Evolutionary conservation across 2,113 vertebrate genomes (phyloP).

Genomic region (Semicossyphus pulcher): DNA sequence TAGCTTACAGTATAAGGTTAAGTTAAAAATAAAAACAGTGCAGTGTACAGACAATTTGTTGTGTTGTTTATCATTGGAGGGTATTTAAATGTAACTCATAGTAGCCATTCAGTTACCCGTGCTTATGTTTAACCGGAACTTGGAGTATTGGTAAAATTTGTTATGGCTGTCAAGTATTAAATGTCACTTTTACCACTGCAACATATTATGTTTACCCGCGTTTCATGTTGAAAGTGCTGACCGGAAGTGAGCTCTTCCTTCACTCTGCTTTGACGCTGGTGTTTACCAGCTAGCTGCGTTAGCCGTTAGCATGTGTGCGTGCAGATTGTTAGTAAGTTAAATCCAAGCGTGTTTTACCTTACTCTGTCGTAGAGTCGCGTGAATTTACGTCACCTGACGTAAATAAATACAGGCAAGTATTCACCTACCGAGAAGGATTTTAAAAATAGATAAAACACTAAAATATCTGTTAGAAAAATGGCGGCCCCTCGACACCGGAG

Average conservation of each 20-base stretch:
- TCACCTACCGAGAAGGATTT: neutral
- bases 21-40: no score
- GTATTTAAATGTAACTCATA: no score
- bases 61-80: no score
- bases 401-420: rapidly evolving
- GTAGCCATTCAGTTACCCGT: no score
- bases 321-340: constrained; percentile 16
- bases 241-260: constrained; percentile 26
- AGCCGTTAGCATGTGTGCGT: constrained; percentile 55
- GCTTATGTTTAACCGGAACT: no score
- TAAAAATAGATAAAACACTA: neutral
- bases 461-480: no score
- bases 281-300: constrained; percentile 24
- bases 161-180: no score
- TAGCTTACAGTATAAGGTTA: no score
- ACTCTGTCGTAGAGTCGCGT: neutral
- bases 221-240: constrained; percentile 45
- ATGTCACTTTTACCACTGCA: no score
- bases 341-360: constrained; percentile 33
- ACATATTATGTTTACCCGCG: no score
- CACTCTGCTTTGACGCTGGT: neutral
- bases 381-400: neutral
- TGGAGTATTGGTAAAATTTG: no score
- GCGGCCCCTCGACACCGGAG: constrained; percentile 76
- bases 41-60: no score